phyloP scores from a whole-genome alignment of 2,888 invertebrate species.

The Tupiocoris notatus region DNA sequence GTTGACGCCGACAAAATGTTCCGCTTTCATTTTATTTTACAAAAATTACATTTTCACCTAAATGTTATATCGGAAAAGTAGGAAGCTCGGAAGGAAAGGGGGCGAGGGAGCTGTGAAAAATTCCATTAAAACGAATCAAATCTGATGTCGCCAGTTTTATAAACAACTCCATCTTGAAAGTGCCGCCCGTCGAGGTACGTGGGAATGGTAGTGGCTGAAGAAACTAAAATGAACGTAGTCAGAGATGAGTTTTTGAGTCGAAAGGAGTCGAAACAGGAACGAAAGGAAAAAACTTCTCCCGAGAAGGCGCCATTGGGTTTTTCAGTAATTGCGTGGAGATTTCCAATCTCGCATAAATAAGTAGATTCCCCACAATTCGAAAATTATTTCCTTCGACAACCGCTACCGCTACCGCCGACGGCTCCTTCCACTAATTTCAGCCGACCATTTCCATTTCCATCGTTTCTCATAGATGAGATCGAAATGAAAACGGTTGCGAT shows the following conservation, averaged over 20 bases:
- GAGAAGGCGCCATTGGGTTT: neutral
- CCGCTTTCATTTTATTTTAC: neutral
- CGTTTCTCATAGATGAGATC: too few relatives aligned
- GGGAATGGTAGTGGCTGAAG: constrained; percentile 5
- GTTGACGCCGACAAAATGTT: too few relatives aligned
- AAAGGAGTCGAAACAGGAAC: constrained; percentile 9
- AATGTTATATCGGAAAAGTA: neutral
- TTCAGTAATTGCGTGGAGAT: constrained; percentile 44
- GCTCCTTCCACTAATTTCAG: neutral
- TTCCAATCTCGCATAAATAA: constrained; percentile 47
- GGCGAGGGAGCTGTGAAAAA: constrained; percentile 7
- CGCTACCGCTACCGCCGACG: constrained; percentile 9
- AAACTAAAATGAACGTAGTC: constrained; percentile 14
- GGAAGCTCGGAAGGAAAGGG: neutral
- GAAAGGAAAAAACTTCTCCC: neutral
- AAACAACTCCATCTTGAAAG: constrained; percentile 40
- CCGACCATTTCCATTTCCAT: neutral
- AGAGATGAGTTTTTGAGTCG: constrained; percentile 41
- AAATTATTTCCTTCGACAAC: constrained; percentile 43
- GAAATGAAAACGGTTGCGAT: too few relatives aligned
- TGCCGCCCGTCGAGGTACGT: neutral
- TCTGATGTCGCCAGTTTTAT: constrained; percentile 45
- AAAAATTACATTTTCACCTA: neutral
- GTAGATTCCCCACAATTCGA: constrained; percentile 46
- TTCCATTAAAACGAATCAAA: constrained; percentile 45